Evolutionary conservation across 2,113 vertebrate species (phyloP).

Genomic region (Bathybates hornii): DNA sequence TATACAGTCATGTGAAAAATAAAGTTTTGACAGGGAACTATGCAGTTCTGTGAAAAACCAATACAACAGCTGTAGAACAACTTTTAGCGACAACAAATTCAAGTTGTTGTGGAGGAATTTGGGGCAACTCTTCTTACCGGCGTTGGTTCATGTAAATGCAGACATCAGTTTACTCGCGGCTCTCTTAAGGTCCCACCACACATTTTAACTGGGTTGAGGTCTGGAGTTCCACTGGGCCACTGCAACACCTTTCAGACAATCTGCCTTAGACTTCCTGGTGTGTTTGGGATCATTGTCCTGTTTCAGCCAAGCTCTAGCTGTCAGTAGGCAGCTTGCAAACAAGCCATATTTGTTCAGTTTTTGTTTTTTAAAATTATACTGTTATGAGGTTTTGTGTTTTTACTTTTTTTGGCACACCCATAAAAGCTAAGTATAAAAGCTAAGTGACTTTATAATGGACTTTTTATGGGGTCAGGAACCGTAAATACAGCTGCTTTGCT

Average conservation of each 20-base stretch:
- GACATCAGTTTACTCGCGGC: not conserved
- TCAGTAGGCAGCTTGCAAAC: not conserved
- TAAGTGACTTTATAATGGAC: not conserved
- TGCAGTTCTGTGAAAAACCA: not conserved
- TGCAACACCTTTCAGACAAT: not conserved
- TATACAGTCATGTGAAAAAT: not conserved
- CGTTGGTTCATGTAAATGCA: not conserved
- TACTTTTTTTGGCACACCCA: not conserved
- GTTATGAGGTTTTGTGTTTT: not conserved
- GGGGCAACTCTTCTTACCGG: not conserved
- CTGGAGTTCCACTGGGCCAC: not conserved
- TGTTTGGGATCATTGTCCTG: not conserved
- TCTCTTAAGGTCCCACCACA: not conserved
- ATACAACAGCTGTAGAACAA: not conserved
- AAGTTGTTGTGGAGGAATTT: not conserved
- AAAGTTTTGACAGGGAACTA: not conserved
- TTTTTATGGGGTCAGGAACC: not conserved
- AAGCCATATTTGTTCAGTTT: not conserved
- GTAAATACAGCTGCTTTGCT: not conserved
- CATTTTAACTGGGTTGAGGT: not conserved
- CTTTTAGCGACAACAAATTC: not conserved
- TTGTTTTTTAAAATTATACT: not conserved
- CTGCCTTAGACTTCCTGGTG: not conserved
- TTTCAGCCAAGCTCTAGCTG: not conserved
- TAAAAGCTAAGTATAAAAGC: not conserved